Percentiles rank a stretch among this genome's conserved stretches.
These are phyloP conservation scores for Panthera leo DNA, from an alignment of 2,113 vertebrate genomes.

Conservation along the genomic window DNA sequence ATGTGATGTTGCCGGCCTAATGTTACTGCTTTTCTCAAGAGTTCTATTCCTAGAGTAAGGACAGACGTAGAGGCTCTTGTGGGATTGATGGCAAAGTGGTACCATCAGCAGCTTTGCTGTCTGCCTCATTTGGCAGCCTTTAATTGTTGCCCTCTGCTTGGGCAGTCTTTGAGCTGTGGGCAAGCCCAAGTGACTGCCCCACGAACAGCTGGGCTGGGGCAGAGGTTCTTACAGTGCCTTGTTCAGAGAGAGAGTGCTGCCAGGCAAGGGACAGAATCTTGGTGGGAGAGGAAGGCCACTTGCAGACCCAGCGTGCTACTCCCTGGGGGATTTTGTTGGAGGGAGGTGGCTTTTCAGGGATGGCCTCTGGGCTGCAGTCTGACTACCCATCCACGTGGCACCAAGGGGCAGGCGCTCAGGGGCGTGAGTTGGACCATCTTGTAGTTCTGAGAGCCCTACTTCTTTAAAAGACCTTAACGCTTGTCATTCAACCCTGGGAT, in stretches of 20 bases:
- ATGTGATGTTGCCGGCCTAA: slow-evolving; percentile 56
- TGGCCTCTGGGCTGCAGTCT: background rate
- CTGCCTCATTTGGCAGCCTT: slow-evolving; percentile 64
- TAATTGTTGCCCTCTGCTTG: slow-evolving; percentile 72
- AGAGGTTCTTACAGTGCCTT: slow-evolving; percentile 24
- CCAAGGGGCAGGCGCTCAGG: background rate
- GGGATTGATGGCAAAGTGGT: slow-evolving; percentile 68
- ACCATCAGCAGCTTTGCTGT: slow-evolving; percentile 72
- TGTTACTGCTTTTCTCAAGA: slow-evolving; percentile 74
- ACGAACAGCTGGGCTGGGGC: slow-evolving; percentile 42
- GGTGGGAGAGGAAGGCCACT: background rate
- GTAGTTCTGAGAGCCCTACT: background rate
- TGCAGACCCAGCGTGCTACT: background rate
- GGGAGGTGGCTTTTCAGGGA: background rate
- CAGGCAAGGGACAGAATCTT: background rate
- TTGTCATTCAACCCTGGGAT: background rate
- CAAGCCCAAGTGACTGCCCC: background rate
- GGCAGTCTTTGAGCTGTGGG: slow-evolving; percentile 50
- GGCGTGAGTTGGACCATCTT: background rate
- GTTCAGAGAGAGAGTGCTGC: background rate
- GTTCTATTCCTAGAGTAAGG: slow-evolving; percentile 75
- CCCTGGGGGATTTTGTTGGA: background rate
- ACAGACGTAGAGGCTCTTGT: slow-evolving; percentile 80
- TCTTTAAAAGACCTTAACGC: background rate
- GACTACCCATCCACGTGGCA: background rate